Base-by-base conservation (phyloP, 2,113 vertebrate species). In the Equus quagga region DNA sequence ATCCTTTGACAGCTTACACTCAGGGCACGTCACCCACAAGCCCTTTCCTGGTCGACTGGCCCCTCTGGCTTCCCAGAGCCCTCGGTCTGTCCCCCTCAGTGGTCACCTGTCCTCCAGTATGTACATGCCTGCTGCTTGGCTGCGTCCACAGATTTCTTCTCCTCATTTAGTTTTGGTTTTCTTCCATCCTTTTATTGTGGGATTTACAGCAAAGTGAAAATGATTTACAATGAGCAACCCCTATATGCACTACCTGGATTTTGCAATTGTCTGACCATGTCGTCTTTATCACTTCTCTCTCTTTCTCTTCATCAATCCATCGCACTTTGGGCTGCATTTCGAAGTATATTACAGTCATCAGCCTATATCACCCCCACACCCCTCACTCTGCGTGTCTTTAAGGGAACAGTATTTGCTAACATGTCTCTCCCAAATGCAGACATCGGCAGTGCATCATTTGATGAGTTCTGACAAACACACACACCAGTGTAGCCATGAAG, bases 1-100 rank as follows among this genome's bases (percentile, higher is more conserved):
- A 13, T 8, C 11, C 23, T 31, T 8, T 83, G 49, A 62, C 18
- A 31, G 8, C 19, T 65, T 41, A 5, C 9, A 18, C 24, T 18
- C n/a, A 44, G 46, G 19, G 19, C 19, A 9, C 23, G 46, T 36
- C 18, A 5, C 10, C 9, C 3, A 19, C 3, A 0, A 33, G 60
- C 8, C 5, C 23, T 89, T 84, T 31, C 62, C 15, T 46, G 62
- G 3, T 75, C 56, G n/a, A 33, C 23, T 19, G 51, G 72, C 10
- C 15, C 44, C 33, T 60, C 72, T n/a, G 73, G 17, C 72, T 62
- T 54, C 54, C 46, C 67, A 23, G n/a, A 54, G 73, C 10, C n/a
- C 41, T 51, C n/a, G 72, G 4, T 64, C 44, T 72, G 7, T 41
- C 33, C 36, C 15, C 60, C 8, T 82, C 24, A 19, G 70, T 17